phyloP scores from a whole-genome alignment of 2,888 invertebrate genomes.

The Flexamia atlantica region DNA sequence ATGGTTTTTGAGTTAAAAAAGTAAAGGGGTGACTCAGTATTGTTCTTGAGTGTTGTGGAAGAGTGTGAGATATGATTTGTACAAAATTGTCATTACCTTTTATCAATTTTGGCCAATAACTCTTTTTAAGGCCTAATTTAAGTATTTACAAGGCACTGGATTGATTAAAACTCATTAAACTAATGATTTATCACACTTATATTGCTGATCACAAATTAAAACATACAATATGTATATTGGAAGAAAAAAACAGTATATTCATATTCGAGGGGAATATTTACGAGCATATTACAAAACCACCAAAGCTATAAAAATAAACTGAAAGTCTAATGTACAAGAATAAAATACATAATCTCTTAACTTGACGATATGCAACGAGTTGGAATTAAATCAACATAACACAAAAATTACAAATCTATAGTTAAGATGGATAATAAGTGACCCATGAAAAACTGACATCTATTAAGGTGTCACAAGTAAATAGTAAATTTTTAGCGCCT shows the following conservation, averaged over 20 bases:
- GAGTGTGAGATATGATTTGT: too few species aligned
- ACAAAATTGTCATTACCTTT: too few species aligned
- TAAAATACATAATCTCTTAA: not conserved
- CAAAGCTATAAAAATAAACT: not conserved
- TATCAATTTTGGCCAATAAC: too few species aligned
- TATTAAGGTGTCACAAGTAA: not conserved
- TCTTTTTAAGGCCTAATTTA: too few species aligned
- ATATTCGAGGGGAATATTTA: not conserved
- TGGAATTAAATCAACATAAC: not conserved
- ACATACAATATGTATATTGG: not conserved
- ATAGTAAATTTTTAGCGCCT: not conserved
- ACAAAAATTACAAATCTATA: not conserved
- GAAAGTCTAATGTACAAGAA: conserved; percentile 2
- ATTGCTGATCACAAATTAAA: conserved; percentile 22
- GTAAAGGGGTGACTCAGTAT: too few species aligned
- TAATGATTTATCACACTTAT: conserved; percentile 6
- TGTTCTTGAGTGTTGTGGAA: too few species aligned
- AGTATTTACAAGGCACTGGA: not conserved
- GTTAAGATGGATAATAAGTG: not conserved
- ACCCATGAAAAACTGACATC: not conserved
- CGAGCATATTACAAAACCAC: not conserved
- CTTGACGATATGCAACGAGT: not conserved
- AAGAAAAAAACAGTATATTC: not conserved
- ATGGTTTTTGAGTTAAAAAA: too few species aligned
- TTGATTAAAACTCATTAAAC: conserved; percentile 1